phyloP scores from a whole-genome alignment of 2,113 vertebrate genomes.

The Phrynosoma platyrhinos region DNA sequence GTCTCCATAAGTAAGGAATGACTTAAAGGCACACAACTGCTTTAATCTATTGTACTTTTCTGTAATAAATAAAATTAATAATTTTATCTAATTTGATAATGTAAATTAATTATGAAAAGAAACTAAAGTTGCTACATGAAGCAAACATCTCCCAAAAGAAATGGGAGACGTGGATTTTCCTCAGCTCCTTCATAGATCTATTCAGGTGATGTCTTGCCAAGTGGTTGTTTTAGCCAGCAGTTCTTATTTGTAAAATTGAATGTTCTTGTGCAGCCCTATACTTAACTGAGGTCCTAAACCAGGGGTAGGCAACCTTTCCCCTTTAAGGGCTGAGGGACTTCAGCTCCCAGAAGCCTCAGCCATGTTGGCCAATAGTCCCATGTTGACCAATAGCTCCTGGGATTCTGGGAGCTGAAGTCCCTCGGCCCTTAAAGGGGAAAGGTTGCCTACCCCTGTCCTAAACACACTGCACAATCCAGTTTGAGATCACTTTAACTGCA shows the following conservation, averaged over 20 bases:
- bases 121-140: background rate
- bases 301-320: too few relatives aligned
- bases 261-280: background rate
- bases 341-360: too few relatives aligned
- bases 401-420: too few relatives aligned
- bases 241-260: background rate
- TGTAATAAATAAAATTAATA: background rate
- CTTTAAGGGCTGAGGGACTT: too few relatives aligned
- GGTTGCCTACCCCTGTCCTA: too few relatives aligned
- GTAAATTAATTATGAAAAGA: background rate
- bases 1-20: background rate
- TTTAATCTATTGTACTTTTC: background rate
- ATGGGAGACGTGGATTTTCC: background rate
- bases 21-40: background rate
- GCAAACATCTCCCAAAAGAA: background rate
- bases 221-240: background rate
- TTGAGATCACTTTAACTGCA: too few relatives aligned
- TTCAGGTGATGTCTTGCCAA: background rate
- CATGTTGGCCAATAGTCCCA: too few relatives aligned
- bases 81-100: background rate
- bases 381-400: too few relatives aligned
- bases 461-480: too few relatives aligned
- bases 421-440: too few relatives aligned
- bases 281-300: background rate
- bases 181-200: background rate